phyloP scores from a whole-genome alignment of 2,113 vertebrate species.

The Rana temporaria region DNA sequence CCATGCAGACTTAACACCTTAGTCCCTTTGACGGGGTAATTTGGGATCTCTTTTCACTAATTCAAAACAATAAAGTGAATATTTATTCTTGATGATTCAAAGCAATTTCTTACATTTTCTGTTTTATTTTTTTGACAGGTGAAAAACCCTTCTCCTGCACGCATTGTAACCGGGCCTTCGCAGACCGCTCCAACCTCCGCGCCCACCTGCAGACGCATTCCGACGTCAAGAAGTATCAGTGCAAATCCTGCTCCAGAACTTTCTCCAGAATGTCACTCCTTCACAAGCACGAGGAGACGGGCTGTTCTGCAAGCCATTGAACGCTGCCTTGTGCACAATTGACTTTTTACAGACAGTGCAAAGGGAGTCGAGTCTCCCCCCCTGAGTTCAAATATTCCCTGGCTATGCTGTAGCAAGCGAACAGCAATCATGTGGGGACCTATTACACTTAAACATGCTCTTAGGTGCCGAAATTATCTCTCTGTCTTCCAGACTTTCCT shows the following conservation, averaged over 20 bases:
- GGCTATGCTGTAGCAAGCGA: slow-evolving; percentile 10
- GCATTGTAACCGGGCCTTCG: slow-evolving; percentile 94
- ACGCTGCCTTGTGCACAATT: not conserved
- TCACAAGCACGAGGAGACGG: slow-evolving; percentile 89
- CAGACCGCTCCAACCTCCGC: slow-evolving; percentile 95
- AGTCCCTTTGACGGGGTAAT: not conserved
- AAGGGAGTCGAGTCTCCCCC: not conserved
- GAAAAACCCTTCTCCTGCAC: slow-evolving; percentile 96
- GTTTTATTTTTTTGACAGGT: slow-evolving; percentile 74
- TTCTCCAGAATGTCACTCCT: slow-evolving; percentile 98
- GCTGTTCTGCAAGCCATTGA: slow-evolving; percentile 83
- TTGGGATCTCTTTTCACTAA: not conserved
- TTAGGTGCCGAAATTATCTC: slow-evolving; percentile 12
- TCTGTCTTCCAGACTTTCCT: slow-evolving; percentile 3
- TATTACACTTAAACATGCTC: slow-evolving; percentile 25
- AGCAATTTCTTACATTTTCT: slow-evolving; percentile 20
- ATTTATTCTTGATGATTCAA: too few relatives aligned
- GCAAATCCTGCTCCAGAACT: slow-evolving; percentile 88
- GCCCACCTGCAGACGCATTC: slow-evolving; percentile 98
- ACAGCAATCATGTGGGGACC: not conserved
- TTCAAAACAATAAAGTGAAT: not conserved
- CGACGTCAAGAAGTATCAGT: slow-evolving; percentile 98
- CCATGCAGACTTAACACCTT: not conserved
- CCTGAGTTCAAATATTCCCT: not conserved
- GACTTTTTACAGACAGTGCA: slow-evolving; percentile 12